These are phyloP conservation scores for Poecilia gillii DNA, from an alignment of 2,797 vertebrate species.

Conservation along the genomic window DNA sequence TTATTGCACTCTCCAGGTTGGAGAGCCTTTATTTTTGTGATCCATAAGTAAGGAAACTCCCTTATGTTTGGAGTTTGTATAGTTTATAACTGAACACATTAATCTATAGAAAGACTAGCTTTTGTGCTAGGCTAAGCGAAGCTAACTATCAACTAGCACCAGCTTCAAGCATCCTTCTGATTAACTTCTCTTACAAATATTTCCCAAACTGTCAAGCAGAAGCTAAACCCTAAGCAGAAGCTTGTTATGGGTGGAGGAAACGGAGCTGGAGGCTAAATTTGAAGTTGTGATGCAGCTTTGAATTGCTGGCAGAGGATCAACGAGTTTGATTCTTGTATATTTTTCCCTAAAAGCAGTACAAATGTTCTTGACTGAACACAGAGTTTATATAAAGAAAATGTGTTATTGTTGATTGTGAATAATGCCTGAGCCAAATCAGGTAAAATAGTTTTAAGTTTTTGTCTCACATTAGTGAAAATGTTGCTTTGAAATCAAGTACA, in stretches of 20 bases:
- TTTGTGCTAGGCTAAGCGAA: constrained; percentile 6
- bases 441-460: constrained; percentile 44
- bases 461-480: constrained; percentile 60
- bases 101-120: not conserved
- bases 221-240: not conserved
- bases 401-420: constrained; percentile 57
- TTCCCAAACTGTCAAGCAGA: constrained; percentile 26
- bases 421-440: constrained; percentile 24
- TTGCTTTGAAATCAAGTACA: constrained; percentile 57
- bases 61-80: not conserved
- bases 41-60: not conserved
- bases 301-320: constrained; percentile 13
- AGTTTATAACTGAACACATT: not conserved
- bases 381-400: constrained; percentile 32
- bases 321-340: constrained; percentile 19
- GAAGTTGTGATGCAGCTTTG: constrained; percentile 7
- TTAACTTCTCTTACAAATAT: not conserved
- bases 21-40: not conserved
- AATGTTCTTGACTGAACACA: constrained; percentile 25
- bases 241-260: constrained; percentile 16
- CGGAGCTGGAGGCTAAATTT: constrained; percentile 27
- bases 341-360: constrained; percentile 30
- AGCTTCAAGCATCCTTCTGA: not conserved
- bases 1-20: no score
- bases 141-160: not conserved